Percentiles rank a stretch among this genome's conserved stretches.
These are phyloP conservation scores for Pogonomyrmex barbatus DNA, from an alignment of 1,140 invertebrate species.

Conservation along the genomic window DNA sequence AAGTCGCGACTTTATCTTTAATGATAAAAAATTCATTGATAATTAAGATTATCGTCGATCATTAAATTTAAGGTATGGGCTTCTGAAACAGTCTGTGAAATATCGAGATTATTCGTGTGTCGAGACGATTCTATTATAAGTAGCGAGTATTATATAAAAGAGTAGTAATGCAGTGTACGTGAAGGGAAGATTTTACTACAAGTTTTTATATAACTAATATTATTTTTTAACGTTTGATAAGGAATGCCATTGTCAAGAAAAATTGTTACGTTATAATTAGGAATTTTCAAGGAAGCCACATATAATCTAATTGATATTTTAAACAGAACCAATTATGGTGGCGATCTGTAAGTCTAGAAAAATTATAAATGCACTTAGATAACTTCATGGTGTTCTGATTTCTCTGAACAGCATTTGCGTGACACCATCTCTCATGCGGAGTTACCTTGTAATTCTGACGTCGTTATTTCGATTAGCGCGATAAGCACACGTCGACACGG, in stretches of 20 bases:
- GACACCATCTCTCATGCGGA: slow-evolving; percentile 40
- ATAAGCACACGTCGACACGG: slow-evolving; percentile 51
- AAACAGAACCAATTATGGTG: slow-evolving; percentile 4
- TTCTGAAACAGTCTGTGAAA: background rate
- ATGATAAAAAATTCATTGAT: background rate
- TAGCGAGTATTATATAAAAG: background rate
- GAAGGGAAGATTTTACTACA: background rate
- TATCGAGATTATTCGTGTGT: background rate
- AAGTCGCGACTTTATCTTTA: slow-evolving; percentile 18
- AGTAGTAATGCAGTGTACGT: background rate
- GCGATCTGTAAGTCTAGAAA: background rate
- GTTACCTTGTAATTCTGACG: slow-evolving; percentile 55
- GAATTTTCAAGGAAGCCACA: background rate
- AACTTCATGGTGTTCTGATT: slow-evolving; percentile 48
- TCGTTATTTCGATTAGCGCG: slow-evolving; percentile 56
- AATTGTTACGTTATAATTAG: background rate
- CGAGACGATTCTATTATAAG: background rate
- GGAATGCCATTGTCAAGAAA: background rate
- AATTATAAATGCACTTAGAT: slow-evolving; percentile 26
- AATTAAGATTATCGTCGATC: slow-evolving; percentile 16
- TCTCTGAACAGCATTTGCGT: slow-evolving; percentile 38
- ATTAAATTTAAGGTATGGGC: slow-evolving; percentile 6
- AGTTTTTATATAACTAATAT: background rate
- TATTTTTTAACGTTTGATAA: background rate
- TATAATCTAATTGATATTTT: slow-evolving; percentile 25